These are phyloP conservation scores for Streptopelia turtur DNA, from an alignment of 2,797 vertebrate genomes.

Conservation along the genomic window DNA sequence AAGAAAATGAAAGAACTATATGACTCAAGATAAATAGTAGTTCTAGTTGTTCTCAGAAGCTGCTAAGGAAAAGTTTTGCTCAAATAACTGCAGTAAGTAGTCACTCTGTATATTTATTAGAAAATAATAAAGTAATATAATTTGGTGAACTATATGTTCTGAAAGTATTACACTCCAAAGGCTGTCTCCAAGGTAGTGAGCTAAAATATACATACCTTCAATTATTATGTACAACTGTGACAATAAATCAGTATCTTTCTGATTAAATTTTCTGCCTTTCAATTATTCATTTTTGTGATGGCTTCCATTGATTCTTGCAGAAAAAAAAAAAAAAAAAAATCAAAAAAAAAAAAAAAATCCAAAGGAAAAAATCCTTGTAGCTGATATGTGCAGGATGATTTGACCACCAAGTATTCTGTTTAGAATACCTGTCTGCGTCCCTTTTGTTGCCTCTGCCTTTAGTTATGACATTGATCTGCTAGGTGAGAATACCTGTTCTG, in stretches of 20 bases:
- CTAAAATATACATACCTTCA: background rate
- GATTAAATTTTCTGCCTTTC: background rate
- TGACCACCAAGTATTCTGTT: background rate
- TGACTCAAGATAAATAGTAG: background rate
- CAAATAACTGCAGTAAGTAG: background rate
- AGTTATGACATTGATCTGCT: background rate
- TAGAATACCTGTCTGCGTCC: background rate
- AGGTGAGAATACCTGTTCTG: background rate
- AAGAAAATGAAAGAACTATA: background rate
- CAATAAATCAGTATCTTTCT: background rate
- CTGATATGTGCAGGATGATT: background rate
- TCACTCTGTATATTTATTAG: background rate
- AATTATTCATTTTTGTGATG: background rate
- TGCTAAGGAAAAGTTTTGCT: background rate
- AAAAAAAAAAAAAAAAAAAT: background rate
- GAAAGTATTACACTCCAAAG: background rate
- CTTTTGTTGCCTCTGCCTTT: background rate
- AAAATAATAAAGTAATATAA: background rate
- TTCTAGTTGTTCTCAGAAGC: background rate
- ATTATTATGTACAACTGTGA: background rate
- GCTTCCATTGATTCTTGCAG: background rate
- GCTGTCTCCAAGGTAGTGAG: background rate
- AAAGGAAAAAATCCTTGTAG: background rate
- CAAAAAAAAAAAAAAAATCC: background rate
- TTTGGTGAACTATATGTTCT: background rate